Conservation (phyloP, 2,888 invertebrate genomes). For the Clitarchus hookeri region DNA sequence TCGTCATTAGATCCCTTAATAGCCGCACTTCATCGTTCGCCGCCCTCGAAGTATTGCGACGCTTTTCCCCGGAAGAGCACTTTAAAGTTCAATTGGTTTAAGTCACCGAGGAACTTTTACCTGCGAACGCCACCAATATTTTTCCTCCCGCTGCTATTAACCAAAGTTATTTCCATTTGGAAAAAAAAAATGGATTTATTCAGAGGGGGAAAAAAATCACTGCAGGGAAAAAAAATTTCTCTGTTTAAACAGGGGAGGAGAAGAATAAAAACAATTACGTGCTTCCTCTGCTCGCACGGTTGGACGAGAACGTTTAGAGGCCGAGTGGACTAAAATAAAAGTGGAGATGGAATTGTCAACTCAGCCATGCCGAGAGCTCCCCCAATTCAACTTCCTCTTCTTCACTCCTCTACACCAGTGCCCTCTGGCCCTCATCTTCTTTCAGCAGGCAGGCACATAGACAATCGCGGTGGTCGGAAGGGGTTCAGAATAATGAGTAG, state of each 20-base stretch:
- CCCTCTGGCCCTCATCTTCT: background rate
- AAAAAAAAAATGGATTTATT: background rate
- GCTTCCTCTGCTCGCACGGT: background rate
- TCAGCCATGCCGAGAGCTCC: background rate
- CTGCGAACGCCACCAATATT: background rate
- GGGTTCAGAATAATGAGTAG: background rate
- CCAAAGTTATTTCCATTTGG: background rate
- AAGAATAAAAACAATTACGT: conserved; percentile 17
- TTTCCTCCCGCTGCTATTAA: background rate
- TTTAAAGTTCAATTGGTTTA: background rate
- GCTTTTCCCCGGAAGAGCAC: background rate
- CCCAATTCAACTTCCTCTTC: background rate
- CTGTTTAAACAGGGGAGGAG: background rate
- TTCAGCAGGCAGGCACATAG: background rate
- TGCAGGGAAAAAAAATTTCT: background rate
- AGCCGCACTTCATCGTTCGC: background rate
- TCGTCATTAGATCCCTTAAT: background rate
- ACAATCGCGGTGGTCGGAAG: background rate
- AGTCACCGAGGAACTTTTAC: background rate
- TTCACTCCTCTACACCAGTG: background rate
- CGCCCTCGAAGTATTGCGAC: background rate
- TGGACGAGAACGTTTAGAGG: background rate
- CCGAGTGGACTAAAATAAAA: conserved; percentile 11
- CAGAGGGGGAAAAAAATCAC: background rate
- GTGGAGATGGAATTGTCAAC: conserved; percentile 23